phyloP scores from a whole-genome alignment of 2,113 vertebrate genomes.

The Poecile atricapillus region DNA sequence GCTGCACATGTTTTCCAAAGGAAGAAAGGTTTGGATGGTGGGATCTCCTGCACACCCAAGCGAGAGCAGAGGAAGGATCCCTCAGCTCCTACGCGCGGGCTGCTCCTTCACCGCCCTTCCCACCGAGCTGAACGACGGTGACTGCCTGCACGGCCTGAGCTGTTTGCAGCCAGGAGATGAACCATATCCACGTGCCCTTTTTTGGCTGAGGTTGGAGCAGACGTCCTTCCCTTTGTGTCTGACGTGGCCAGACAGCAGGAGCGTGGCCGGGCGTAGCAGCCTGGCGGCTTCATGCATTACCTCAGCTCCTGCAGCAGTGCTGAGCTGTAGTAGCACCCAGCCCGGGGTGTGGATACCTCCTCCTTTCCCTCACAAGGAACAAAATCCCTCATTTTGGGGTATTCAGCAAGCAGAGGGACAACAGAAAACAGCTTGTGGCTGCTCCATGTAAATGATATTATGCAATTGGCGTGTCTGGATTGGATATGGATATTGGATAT shows the following conservation, averaged over 20 bases:
- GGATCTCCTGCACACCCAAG: not conserved
- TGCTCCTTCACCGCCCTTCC: fast-evolving
- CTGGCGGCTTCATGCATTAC: not conserved
- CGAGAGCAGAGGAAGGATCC: not conserved
- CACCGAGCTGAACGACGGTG: fast-evolving
- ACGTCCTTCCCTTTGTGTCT: not conserved
- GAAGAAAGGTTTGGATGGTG: not conserved
- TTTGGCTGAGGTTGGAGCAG: not conserved
- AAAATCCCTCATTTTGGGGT: not conserved
- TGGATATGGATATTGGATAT: not conserved
- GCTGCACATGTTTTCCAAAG: not conserved
- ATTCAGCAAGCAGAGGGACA: not conserved
- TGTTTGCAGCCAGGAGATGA: not conserved
- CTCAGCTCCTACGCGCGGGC: fast-evolving
- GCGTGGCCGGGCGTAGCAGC: not conserved
- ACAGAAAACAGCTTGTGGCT: fast-evolving
- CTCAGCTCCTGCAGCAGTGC: not conserved
- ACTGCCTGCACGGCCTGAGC: not conserved
- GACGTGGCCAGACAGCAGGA: not conserved
- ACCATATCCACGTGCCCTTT: not conserved
- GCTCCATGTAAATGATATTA: not conserved
- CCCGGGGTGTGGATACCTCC: not conserved
- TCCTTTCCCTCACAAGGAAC: not conserved
- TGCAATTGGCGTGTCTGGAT: not conserved
- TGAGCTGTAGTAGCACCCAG: not conserved